These are phyloP conservation scores for Drosophila hamatofila DNA, from an alignment of 2,888 invertebrate species.

Conservation along the genomic window DNA sequence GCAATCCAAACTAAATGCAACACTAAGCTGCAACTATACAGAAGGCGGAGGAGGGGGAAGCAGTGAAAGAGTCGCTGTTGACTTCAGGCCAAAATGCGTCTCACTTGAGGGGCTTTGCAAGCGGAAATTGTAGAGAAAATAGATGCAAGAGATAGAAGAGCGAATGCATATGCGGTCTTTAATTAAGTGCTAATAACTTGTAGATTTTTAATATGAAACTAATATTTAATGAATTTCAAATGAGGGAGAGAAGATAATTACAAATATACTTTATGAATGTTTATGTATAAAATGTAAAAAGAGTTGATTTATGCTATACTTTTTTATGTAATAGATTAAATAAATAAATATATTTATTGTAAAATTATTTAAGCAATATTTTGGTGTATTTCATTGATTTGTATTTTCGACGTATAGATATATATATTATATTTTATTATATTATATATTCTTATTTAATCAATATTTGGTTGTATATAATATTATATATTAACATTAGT, in stretches of 20 bases:
- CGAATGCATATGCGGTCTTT: background rate
- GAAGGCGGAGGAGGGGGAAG: background rate
- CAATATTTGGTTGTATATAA: too few relatives aligned
- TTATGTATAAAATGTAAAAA: too few relatives aligned
- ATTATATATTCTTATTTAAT: too few relatives aligned
- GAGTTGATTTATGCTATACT: too few relatives aligned
- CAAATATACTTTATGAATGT: background rate
- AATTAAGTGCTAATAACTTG: conserved; percentile 7
- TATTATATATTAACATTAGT: too few relatives aligned
- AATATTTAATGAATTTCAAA: background rate
- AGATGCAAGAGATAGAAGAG: background rate
- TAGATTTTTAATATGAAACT: background rate
- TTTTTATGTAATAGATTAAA: too few relatives aligned
- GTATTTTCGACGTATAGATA: too few relatives aligned
- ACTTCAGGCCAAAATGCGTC: conserved; percentile 34
- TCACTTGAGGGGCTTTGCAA: conserved; percentile 35
- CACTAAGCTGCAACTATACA: conserved; percentile 44
- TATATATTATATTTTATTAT: too few relatives aligned
- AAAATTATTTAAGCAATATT: too few relatives aligned
- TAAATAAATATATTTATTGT: too few relatives aligned
- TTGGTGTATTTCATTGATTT: too few relatives aligned
- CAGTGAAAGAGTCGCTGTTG: background rate
- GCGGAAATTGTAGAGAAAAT: conserved; percentile 19
- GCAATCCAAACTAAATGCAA: conserved; percentile 70
- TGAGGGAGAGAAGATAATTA: background rate